Percentiles rank a stretch among this genome's conserved stretches.
phyloP scores from a whole-genome alignment of 2,888 invertebrate species.

The Microlaimidae sp. region DNA sequence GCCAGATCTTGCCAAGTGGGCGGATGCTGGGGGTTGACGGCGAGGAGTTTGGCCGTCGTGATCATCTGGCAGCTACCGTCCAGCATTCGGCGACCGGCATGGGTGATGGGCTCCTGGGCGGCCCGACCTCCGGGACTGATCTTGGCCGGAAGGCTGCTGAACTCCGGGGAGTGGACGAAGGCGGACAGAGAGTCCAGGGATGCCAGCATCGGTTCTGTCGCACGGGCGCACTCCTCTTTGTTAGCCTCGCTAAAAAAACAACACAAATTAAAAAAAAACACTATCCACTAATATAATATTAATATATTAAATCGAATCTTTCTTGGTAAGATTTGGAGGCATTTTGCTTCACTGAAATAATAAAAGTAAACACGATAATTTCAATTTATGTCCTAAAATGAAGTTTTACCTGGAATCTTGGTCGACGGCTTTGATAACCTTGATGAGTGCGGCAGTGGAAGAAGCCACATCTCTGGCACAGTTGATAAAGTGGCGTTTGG shows the following conservation, averaged over 20 bases:
- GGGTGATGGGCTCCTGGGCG: slow-evolving; percentile 69
- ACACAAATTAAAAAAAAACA: background rate
- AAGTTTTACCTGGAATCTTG: slow-evolving; percentile 52
- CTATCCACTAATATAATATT: background rate
- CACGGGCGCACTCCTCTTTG: slow-evolving; percentile 41
- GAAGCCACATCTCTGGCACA: slow-evolving; percentile 93
- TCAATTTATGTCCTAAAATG: too few species aligned
- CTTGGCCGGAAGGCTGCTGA: slow-evolving; percentile 73
- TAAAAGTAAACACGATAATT: too few species aligned
- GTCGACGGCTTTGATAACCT: slow-evolving; percentile 71
- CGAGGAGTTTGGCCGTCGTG: slow-evolving; percentile 67
- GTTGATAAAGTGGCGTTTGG: slow-evolving; percentile 88
- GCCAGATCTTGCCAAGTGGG: slow-evolving; percentile 85
- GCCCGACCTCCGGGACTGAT: slow-evolving; percentile 58
- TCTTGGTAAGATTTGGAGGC: too few species aligned
- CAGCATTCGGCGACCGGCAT: slow-evolving; percentile 58
- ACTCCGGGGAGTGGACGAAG: slow-evolving; percentile 83
- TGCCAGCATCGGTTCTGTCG: slow-evolving; percentile 65
- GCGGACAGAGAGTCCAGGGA: slow-evolving; percentile 78
- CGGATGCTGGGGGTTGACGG: slow-evolving; percentile 61
- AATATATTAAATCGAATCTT: background rate
- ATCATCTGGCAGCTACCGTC: slow-evolving; percentile 79
- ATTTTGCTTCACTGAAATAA: too few species aligned
- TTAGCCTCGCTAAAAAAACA: slow-evolving; percentile 22
- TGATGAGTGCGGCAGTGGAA: slow-evolving; percentile 78